Conservation (phyloP, 2,888 invertebrate species). For the Brachyptera putata region DNA sequence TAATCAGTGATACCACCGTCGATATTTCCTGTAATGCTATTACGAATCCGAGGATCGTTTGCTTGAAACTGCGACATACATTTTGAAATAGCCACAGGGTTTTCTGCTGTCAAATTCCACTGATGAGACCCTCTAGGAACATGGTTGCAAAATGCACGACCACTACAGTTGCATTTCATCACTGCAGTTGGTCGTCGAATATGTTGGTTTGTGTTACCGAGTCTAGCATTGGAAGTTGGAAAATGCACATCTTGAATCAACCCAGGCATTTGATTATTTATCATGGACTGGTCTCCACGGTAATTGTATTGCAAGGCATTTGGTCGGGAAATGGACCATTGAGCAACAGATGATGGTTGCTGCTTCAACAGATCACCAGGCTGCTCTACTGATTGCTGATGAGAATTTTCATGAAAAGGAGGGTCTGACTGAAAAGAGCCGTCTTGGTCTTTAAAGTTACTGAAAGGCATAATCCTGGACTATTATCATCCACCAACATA, state of each 20-base stretch:
- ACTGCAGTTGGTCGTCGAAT: background rate
- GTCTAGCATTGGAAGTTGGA: background rate
- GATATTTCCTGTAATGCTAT: background rate
- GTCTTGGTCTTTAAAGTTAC: conserved; percentile 10
- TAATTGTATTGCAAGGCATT: background rate
- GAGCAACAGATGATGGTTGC: no score
- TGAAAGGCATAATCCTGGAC: no score
- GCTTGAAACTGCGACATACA: background rate
- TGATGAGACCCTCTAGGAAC: background rate
- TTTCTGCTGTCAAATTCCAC: conserved; percentile 1
- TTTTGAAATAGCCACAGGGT: background rate
- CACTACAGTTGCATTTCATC: background rate
- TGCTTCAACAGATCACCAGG: conserved; percentile 4
- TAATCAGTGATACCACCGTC: background rate
- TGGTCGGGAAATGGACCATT: background rate
- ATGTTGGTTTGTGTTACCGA: conserved; percentile 2
- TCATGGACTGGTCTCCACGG: background rate
- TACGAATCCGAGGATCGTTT: background rate
- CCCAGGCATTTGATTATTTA: background rate
- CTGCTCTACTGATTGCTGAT: conserved; percentile 2
- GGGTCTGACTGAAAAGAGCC: background rate
- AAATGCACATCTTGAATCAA: background rate
- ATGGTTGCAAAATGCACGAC: background rate
- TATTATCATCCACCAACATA: no score
- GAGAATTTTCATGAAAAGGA: background rate